Evolutionary conservation across 2,113 vertebrate genomes (phyloP).

Genomic region (Synodontis membranacea): DNA sequence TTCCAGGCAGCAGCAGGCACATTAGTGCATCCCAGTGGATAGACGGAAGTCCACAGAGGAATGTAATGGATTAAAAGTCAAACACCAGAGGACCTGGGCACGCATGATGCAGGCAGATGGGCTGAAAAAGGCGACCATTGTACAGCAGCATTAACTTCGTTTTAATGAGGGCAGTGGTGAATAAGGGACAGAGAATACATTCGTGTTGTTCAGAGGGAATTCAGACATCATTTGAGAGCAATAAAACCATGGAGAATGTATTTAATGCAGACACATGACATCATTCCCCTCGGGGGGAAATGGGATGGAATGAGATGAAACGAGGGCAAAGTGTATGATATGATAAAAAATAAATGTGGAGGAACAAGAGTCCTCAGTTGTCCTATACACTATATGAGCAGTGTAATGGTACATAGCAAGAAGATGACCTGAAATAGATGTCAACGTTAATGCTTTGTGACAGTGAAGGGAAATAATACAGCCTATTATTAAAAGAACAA

Average conservation of each 20-base stretch:
- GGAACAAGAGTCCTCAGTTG: neutral
- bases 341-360: slow-evolving; percentile 23
- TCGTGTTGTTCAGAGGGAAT: slow-evolving; percentile 41
- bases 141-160: slow-evolving; percentile 50
- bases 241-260: slow-evolving; percentile 41
- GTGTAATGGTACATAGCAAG: neutral
- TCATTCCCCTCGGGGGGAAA: slow-evolving; percentile 38
- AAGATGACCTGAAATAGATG: neutral
- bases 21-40: slow-evolving; percentile 46
- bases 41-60: slow-evolving; percentile 72
- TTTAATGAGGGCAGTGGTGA: slow-evolving; percentile 54
- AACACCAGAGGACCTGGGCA: slow-evolving; percentile 69
- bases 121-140: slow-evolving; percentile 60
- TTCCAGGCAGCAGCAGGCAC: slow-evolving; percentile 61
- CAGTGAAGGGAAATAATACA: neutral
- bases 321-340: neutral
- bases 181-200: slow-evolving; percentile 51
- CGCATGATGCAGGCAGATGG: slow-evolving; percentile 56
- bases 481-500: too few species aligned
- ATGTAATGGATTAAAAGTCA: slow-evolving; percentile 77
- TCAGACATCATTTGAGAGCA: slow-evolving; percentile 39
- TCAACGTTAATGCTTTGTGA: neutral
- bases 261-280: slow-evolving; percentile 52
- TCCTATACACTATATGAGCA: neutral
- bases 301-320: slow-evolving; percentile 1